phyloP scores from a whole-genome alignment of 2,113 vertebrate species.

The Oceanites oceanicus region DNA sequence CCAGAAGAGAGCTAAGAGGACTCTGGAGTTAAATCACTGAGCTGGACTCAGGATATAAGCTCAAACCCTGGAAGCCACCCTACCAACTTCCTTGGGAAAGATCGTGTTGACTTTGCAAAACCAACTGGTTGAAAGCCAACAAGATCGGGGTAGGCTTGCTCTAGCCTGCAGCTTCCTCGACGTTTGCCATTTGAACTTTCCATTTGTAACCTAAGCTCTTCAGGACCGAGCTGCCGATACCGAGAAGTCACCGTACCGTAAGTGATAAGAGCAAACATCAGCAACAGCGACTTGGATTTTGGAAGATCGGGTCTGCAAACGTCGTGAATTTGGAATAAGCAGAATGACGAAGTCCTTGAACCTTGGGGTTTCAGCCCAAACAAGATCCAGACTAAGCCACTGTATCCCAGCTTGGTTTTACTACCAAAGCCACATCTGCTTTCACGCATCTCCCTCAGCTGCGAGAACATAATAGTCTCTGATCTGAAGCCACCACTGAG shows the following conservation, averaged over 20 bases:
- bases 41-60: background rate
- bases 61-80: background rate
- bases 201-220: accelerated
- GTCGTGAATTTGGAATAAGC: accelerated
- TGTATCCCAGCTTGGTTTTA: background rate
- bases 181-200: accelerated
- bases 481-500: background rate
- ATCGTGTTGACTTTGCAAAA: background rate
- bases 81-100: background rate
- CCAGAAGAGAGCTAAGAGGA: background rate
- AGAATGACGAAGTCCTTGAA: background rate
- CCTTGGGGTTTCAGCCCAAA: background rate
- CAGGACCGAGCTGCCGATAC: accelerated
- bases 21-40: background rate
- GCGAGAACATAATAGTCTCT: background rate
- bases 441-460: background rate
- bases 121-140: background rate
- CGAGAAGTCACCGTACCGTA: accelerated
- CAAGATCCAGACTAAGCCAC: background rate
- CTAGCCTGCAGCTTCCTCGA: accelerated
- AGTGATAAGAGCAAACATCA: background rate
- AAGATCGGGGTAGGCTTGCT: accelerated
- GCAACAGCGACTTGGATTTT: background rate
- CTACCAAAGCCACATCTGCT: background rate
- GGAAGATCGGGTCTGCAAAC: background rate